Evolutionary conservation across 2,888 invertebrate genomes (phyloP), one percentile per base, ranked within the genome.

Genomic region (Drosophila limbata): DNA sequence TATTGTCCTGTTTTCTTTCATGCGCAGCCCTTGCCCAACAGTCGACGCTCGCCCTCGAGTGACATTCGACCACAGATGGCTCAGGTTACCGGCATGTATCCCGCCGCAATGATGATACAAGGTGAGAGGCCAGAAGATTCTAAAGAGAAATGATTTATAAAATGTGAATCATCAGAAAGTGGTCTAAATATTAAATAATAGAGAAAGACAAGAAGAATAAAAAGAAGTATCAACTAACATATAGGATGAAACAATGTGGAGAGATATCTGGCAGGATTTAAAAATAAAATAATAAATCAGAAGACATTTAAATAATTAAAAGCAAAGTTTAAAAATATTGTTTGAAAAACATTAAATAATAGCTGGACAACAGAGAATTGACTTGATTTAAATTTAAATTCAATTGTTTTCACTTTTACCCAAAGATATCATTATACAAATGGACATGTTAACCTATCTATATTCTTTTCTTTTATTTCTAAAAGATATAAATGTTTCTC

Each of bases 31-130:
- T 86, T 92, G 86, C 92, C 91, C 76, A 92, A 92, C 75, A 92
- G 88, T 81, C 91, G 92, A 70, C 92, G 93, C 67, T 92, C 93
- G 75, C 93, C 93, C 64, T 92, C 92, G 63, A 91, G 90, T 74
- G 85, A 92, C 65, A 89, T 93, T 64, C 91, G 92, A 70, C 92
- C 92, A 61, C 90, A 89, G 84, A 91, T 93, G 89, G 87, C 92
- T 52, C 92, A 91, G 69, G 85, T 93, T 80, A 83, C 92, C 69
- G 91, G 92, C 79, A 91, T 93, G 89, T 93, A 92, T 88, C 92
- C 93, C 71, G 84, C 92, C 69, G 90, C 92, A 73, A 92, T 92
- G 84, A 92, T 92, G 92, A 91, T 93, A 90, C 91, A 91, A 91
- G 93, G 93, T 92, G 70, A 69, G 78, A 9, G 19, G 15, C 6